Evolutionary conservation across 2,888 invertebrate genomes (phyloP).

Genomic region (Netelia fuscicornis): DNA sequence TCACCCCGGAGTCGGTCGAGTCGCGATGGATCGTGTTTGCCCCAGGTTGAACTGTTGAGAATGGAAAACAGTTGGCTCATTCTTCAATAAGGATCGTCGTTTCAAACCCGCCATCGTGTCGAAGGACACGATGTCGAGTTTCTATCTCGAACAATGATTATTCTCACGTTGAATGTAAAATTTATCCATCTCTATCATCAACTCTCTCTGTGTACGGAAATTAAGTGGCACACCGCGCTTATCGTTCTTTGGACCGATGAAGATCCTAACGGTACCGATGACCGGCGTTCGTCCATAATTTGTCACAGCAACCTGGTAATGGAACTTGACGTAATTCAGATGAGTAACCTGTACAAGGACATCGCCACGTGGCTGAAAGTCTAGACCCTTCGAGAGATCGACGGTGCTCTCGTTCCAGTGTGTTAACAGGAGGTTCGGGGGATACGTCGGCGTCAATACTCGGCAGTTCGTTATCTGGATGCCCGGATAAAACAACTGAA

Average conservation of each 20-base stretch:
- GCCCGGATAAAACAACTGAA: slow-evolving; percentile 88
- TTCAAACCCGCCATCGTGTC: background rate
- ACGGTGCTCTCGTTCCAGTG: slow-evolving; percentile 93
- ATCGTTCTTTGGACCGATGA: slow-evolving; percentile 88
- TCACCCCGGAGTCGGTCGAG: slow-evolving; percentile 91
- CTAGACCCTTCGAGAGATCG: slow-evolving; percentile 92
- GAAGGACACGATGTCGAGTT: background rate
- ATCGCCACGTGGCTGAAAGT: slow-evolving; percentile 92
- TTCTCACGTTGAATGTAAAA: slow-evolving; percentile 88
- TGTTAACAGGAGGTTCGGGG: slow-evolving; percentile 87
- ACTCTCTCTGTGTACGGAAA: slow-evolving; percentile 87
- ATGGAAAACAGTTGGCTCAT: slow-evolving; percentile 3
- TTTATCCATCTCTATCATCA: slow-evolving; percentile 91
- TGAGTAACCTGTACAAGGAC: slow-evolving; percentile 92
- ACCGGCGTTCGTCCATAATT: slow-evolving; percentile 84
- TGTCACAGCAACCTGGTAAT: slow-evolving; percentile 88
- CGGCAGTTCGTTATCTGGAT: slow-evolving; percentile 87
- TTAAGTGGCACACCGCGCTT: slow-evolving; percentile 88
- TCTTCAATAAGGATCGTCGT: background rate
- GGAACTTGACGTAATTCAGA: slow-evolving; percentile 91
- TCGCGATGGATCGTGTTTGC: slow-evolving; percentile 88
- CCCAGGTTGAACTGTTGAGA: slow-evolving; percentile 88
- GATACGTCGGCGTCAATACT: slow-evolving; percentile 86
- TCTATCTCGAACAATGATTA: background rate
- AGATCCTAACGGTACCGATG: slow-evolving; percentile 89